phyloP scores from a whole-genome alignment of 1,140 invertebrate genomes.

The Semibalanus balanoides region DNA sequence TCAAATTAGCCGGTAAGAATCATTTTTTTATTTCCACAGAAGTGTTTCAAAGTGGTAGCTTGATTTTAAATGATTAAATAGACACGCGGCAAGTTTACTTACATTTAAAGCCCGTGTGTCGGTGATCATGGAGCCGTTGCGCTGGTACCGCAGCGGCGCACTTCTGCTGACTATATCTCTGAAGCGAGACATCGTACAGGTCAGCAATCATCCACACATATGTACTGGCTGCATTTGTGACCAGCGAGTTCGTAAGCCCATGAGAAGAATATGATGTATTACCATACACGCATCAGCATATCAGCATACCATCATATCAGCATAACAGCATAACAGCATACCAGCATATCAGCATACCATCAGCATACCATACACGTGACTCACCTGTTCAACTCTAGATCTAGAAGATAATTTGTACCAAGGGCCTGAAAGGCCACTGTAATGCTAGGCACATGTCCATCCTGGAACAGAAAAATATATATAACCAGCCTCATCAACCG shows the following conservation, averaged over 20 bases:
- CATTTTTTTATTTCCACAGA: no score
- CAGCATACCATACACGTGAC: background rate
- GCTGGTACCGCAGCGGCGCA: conserved; percentile 45
- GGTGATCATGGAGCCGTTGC: conserved; percentile 7
- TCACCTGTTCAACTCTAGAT: conserved; percentile 52
- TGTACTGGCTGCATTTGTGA: conserved; percentile 30
- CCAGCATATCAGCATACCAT: background rate
- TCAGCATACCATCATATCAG: no score
- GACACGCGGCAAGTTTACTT: no score
- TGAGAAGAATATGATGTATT: background rate
- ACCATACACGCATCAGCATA: no score
- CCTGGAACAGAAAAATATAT: no score
- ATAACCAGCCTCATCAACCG: no score
- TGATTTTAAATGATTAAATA: no score
- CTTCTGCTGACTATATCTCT: conserved; percentile 36
- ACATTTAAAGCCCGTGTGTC: background rate
- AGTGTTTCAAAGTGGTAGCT: no score
- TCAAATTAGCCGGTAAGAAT: no score
- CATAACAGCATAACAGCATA: no score
- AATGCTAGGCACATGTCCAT: conserved; percentile 51
- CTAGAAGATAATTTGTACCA: conserved; percentile 47
- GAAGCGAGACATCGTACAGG: conserved; percentile 10
- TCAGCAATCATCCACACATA: conserved; percentile 6
- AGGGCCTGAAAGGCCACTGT: conserved; percentile 49
- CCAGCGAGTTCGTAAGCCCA: background rate